Conservation (phyloP, 2,113 vertebrate species). For the Jacana jacana region DNA sequence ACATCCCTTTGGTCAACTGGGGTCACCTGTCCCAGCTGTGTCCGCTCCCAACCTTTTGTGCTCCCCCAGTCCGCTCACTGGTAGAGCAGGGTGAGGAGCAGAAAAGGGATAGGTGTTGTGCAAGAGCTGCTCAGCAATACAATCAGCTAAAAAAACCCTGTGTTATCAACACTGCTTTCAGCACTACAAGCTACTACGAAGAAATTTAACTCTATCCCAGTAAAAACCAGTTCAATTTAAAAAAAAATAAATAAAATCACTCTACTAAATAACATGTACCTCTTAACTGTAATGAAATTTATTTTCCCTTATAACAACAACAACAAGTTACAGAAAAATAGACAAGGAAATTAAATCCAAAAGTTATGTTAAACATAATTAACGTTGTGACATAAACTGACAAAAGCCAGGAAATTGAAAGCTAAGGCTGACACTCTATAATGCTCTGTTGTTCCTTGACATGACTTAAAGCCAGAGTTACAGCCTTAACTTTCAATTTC, state of each 20-base stretch:
- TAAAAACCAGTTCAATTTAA: not conserved
- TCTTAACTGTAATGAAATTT: not conserved
- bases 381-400: not conserved
- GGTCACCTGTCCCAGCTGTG: not conserved
- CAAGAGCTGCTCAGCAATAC: not conserved
- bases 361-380: constrained; percentile 35
- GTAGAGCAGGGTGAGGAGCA: accelerated
- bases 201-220: not conserved
- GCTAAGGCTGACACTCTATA: not conserved
- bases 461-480: constrained; percentile 35
- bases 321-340: not conserved
- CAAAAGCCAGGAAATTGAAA: constrained; percentile 61
- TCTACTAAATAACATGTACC: not conserved
- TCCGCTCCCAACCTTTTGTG: not conserved
- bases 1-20: not conserved
- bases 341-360: constrained; percentile 16
- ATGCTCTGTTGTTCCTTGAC: not conserved
- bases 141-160: not conserved
- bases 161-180: not conserved
- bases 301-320: not conserved
- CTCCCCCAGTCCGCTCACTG: accelerated
- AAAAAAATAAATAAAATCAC: not conserved
- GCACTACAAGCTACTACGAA: not conserved
- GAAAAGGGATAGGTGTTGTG: not conserved
- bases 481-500: constrained; percentile 35